Evolutionary conservation across 2,797 vertebrate genomes (phyloP), one percentile per base, ranked within the genome.

Genomic region (Myripristis jacobus): DNA sequence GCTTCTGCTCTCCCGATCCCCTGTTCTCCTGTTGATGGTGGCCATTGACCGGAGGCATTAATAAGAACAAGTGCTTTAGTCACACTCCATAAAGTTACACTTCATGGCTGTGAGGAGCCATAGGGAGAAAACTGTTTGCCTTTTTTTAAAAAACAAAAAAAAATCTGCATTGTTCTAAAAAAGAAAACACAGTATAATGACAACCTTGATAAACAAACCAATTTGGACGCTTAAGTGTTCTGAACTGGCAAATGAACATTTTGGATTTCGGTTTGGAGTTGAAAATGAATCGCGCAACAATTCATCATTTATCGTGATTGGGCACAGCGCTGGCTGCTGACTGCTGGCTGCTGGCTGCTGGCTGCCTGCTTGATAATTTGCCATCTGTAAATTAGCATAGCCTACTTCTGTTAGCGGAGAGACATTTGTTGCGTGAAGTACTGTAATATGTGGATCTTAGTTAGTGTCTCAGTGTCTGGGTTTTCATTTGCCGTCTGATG

Each of bases 1-100:
- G 68, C 77, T 72, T 63, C 75, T 70, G 68, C 82, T 84, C 79
- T 67, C 80, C 46, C 64, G 71, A 78, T 80, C 63, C 70, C 59
- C 73, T 70, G 48, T 41, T 81, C 82, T 76, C 54, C 79, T 86
- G 85, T 79, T 82, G 88, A 92, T 85, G 84, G 86, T 85, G 72
- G 78, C 62, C 87, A 80, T 83, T 80, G 91, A 88, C 89, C 84
- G 83, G 86, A 77, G 76, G 77, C 88, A 85, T 90, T 88, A 83
- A 92, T 84, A 87, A 91, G 75, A 83, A 81, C 70, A 84, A 87
- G 77, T 82, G 87, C 83, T 91, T 90, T 87, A 90, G 89, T 89
- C 87, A 86, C 44, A 64, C 66, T 67, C 78, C 89, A 91, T 92
- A 89, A 92, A 90, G 81, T 83, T 70, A 87, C 80, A 68, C 75